Evolutionary conservation across 2,888 invertebrate genomes (phyloP).

Genomic region (Nineta flava): DNA sequence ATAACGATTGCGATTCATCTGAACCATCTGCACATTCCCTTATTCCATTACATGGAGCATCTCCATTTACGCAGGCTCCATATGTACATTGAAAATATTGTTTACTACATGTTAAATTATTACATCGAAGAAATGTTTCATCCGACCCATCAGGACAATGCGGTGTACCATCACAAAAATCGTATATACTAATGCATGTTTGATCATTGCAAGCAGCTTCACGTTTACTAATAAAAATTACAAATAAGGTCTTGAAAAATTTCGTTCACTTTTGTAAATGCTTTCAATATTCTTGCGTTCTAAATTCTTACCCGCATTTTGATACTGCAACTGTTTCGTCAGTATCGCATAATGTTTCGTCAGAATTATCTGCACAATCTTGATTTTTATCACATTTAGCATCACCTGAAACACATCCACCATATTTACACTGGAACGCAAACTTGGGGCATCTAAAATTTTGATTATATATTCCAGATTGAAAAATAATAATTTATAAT

Average conservation of each 20-base stretch:
- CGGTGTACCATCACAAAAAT: neutral
- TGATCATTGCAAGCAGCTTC: neutral
- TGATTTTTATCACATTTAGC: slow-evolving; percentile 25
- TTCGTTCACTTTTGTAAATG: neutral
- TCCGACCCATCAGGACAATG: neutral
- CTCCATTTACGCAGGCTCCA: slow-evolving; percentile 15
- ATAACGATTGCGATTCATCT: slow-evolving; percentile 1
- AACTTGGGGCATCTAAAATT: slow-evolving; percentile 25
- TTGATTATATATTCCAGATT: slow-evolving; percentile 6
- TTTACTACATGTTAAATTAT: neutral
- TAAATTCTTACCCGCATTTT: slow-evolving; percentile 11
- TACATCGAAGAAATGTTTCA: neutral
- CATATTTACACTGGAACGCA: slow-evolving; percentile 32
- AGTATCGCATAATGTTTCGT: slow-evolving; percentile 24
- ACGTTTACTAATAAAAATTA: neutral
- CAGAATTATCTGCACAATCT: slow-evolving; percentile 32
- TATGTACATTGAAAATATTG: slow-evolving; percentile 1
- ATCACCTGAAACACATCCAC: slow-evolving; percentile 31
- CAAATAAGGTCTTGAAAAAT: too few relatives aligned
- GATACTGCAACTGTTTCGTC: neutral
- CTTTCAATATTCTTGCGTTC: neutral
- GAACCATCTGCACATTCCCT: slow-evolving; percentile 24
- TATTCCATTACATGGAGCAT: slow-evolving; percentile 33
- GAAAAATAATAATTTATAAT: neutral
- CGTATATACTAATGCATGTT: neutral